These are phyloP conservation scores for Megatriorchis doriae DNA, from an alignment of 2,113 vertebrate species.

Conservation along the genomic window DNA sequence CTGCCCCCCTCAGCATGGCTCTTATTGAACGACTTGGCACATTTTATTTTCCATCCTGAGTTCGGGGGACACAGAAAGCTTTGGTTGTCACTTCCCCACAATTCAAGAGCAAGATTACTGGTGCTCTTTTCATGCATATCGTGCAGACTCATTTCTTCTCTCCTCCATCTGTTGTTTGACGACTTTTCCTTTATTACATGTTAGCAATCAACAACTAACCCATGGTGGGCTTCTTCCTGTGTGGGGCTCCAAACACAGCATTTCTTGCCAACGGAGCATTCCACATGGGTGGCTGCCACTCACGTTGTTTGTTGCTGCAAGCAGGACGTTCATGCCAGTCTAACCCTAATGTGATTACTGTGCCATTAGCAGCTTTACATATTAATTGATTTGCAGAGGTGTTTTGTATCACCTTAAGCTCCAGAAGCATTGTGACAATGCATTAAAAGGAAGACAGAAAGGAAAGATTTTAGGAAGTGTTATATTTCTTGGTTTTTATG, in stretches of 20 bases:
- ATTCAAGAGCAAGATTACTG: not conserved
- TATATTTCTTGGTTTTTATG: not conserved
- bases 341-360: not conserved
- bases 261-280: fast-evolving
- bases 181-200: not conserved
- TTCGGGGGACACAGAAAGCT: not conserved
- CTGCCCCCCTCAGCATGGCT: not conserved
- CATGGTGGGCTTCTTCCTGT: not conserved
- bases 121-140: not conserved
- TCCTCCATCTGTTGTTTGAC: not conserved
- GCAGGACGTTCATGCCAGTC: not conserved
- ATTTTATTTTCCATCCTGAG: not conserved
- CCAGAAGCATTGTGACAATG: not conserved
- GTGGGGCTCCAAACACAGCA: fast-evolving
- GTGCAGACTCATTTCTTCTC: not conserved
- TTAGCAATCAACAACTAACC: not conserved
- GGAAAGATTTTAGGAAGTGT: not conserved
- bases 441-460: not conserved
- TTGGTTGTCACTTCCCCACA: not conserved
- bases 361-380: not conserved
- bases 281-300: not conserved
- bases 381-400: not conserved
- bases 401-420: not conserved
- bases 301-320: not conserved
- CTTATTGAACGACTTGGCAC: not conserved